These are phyloP conservation scores for Irena cyanogastra DNA, from an alignment of 2,113 vertebrate species.

Conservation along the genomic window DNA sequence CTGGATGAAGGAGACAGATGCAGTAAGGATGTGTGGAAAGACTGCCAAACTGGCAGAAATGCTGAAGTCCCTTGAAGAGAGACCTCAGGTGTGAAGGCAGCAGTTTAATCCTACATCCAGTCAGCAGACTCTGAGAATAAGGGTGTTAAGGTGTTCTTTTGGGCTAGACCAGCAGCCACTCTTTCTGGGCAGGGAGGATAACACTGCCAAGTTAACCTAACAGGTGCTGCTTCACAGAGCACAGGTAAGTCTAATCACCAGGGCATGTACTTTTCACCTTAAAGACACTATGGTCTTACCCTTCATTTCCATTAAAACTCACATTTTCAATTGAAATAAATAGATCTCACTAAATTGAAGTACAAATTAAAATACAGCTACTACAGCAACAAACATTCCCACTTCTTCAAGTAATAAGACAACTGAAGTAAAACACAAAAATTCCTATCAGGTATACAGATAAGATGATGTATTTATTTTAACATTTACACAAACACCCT, in stretches of 20 bases:
- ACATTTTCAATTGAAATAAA: neutral
- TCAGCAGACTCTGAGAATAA: neutral
- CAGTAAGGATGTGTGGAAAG: neutral
- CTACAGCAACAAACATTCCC: neutral
- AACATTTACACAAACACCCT: neutral
- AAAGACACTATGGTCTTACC: neutral
- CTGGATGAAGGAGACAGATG: neutral
- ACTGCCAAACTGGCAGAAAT: neutral
- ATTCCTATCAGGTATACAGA: neutral
- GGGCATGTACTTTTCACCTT: neutral
- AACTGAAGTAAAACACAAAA: neutral
- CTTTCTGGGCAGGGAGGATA: neutral
- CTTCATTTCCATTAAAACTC: neutral
- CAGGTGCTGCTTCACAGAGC: neutral
- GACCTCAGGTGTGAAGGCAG: neutral
- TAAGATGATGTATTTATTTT: neutral
- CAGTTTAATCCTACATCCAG: neutral
- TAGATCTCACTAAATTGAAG: neutral
- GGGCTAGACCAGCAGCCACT: neutral
- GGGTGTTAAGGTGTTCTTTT: accelerated
- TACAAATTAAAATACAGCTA: neutral
- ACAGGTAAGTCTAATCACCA: neutral
- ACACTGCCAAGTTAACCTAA: neutral
- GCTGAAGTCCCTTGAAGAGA: neutral
- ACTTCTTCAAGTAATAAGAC: neutral